phyloP scores from a whole-genome alignment of 2,113 vertebrate species.

The Sitta europaea region DNA sequence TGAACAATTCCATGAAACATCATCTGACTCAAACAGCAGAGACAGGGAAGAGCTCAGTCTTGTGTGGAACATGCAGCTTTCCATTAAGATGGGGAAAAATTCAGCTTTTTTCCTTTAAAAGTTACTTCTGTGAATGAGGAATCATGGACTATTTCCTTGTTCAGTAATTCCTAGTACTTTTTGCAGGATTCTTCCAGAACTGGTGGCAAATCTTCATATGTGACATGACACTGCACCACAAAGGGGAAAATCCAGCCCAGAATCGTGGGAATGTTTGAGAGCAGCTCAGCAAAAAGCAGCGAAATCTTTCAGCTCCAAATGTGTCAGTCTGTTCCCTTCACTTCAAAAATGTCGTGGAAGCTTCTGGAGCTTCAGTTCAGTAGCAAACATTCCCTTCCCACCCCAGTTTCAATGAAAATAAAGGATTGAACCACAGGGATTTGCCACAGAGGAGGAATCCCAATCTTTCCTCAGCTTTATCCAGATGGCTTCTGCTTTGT shows the following conservation, averaged over 20 bases:
- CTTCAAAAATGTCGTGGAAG: background rate
- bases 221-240: background rate
- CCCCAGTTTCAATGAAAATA: background rate
- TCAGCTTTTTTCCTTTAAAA: background rate
- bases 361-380: background rate
- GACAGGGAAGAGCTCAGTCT: background rate
- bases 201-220: background rate
- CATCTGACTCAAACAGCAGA: accelerated
- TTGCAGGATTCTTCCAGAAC: background rate
- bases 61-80: background rate
- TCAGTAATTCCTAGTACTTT: background rate
- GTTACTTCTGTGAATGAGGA: background rate
- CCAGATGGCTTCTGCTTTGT: background rate
- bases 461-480: background rate
- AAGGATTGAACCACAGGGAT: background rate
- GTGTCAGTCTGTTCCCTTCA: background rate
- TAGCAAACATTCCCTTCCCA: background rate
- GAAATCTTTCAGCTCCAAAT: constrained; percentile 3
- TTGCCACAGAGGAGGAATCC: background rate
- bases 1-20: background rate
- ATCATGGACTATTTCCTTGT: background rate
- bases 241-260: background rate
- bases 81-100: background rate
- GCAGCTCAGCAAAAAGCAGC: background rate
- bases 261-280: background rate